Evolutionary conservation across 2,888 invertebrate genomes (phyloP), one percentile per base, ranked within the genome.

Genomic region (Nomada flava): DNA sequence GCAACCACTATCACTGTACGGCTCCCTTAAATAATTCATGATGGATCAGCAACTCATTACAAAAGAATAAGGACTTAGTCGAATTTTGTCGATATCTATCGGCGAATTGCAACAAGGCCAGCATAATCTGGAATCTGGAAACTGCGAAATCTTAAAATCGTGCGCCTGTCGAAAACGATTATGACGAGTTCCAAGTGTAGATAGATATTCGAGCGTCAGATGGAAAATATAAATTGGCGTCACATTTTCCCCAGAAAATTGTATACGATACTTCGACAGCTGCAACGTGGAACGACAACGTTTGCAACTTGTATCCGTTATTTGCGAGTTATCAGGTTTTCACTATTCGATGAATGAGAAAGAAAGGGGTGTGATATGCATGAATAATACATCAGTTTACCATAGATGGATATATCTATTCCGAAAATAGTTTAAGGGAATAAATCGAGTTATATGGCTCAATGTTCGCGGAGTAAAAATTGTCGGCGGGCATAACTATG

Each of bases 61-160:
- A 10, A 64, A 73, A 44, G 36, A 55, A 47, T 53, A 10, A 20
- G 44, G 2, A 20, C 3, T 11, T 15, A 26, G 26, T 44, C 55
- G 55, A 26, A 63, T 18, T n/a, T 11, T 64, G 29, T 71, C 63
- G 55, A 57, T 57, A 29, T 26, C 20, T 52, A 18, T 53, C 59
- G 47, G 71, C 9, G 55, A 70, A 71, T 76, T 71, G 71, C 62
- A 44, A 44, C 47, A 55, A 71, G 62, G 71, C 29, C 11, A 42
- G 36, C 11, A 23, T 18, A 42, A 53, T 44, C 20, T 44, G 13
- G 55, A 47, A 47, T 57, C 55, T 50, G 63, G 63, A 71, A 71
- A 76, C 71, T 71, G 76, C 71, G 55, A 76, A 76, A 76, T 76
- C 2, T 26, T 26, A 71, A 76, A 76, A 76, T 76, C 76, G 23